Conservation (phyloP, 2,888 invertebrate genomes). For the Tupiocoris notatus region DNA sequence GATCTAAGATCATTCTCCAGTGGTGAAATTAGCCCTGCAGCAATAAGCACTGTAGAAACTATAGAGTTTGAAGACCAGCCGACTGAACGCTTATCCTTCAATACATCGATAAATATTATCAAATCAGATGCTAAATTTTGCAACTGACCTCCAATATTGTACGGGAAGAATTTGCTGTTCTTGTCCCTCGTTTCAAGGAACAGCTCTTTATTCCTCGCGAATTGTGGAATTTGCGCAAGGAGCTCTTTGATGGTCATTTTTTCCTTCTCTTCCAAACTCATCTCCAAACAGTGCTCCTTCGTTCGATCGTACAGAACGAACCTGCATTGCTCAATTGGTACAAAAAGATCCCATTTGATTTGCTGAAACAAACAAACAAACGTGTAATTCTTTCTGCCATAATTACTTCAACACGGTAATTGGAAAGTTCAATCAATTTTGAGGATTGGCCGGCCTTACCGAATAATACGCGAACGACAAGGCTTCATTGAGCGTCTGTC, state of each 20-base stretch:
- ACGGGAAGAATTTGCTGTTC: constrained; percentile 63
- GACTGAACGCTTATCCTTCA: too few relatives aligned
- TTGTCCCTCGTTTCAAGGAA: constrained; percentile 65
- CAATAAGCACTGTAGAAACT: too few relatives aligned
- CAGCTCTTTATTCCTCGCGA: constrained; percentile 56
- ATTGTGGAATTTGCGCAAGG: constrained; percentile 53
- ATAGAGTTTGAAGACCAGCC: too few relatives aligned
- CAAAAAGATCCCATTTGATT: constrained; percentile 61
- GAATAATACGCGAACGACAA: constrained; percentile 54
- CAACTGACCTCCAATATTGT: constrained; percentile 61
- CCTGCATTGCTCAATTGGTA: constrained; percentile 66
- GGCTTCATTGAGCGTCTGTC: constrained; percentile 62
- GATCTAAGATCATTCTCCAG: too few relatives aligned
- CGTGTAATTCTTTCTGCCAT: too few relatives aligned
- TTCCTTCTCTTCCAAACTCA: constrained; percentile 64
- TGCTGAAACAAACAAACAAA: constrained; percentile 55
- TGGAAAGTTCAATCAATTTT: too few relatives aligned
- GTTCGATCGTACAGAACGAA: constrained; percentile 68
- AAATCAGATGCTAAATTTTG: too few relatives aligned
- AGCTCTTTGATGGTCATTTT: constrained; percentile 57
- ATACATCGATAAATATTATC: too few relatives aligned
- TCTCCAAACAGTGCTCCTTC: constrained; percentile 61
- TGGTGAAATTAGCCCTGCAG: too few relatives aligned
- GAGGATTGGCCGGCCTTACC: too few relatives aligned
- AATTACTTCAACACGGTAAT: too few relatives aligned